phyloP scores from a whole-genome alignment of 2,888 invertebrate genomes.

The Drosophila paranaensis region DNA sequence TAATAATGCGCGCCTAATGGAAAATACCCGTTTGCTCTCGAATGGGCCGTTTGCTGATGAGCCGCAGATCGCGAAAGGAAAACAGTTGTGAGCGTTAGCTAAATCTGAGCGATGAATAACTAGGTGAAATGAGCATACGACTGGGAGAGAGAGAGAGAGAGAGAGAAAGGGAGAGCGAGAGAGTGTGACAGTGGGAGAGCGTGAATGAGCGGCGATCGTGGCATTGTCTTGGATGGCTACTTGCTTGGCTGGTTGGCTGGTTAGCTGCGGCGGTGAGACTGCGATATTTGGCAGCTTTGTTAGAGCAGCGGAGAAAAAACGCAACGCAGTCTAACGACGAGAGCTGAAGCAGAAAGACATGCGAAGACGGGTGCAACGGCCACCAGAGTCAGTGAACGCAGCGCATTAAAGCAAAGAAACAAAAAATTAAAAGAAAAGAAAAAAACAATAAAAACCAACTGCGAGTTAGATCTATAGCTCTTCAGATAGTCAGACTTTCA shows the following conservation, averaged over 20 bases:
- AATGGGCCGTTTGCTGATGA: not conserved
- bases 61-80: slow-evolving; percentile 35
- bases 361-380: slow-evolving; percentile 73
- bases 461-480: slow-evolving; percentile 9
- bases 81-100: slow-evolving; percentile 42
- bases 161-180: slow-evolving; percentile 9
- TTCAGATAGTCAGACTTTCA: not conserved
- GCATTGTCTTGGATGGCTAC: slow-evolving; percentile 28
- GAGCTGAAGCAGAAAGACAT: slow-evolving; percentile 77
- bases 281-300: slow-evolving; percentile 44
- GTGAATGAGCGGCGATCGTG: slow-evolving; percentile 23
- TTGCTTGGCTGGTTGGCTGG: slow-evolving; percentile 33
- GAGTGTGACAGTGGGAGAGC: slow-evolving; percentile 17
- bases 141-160: not conserved
- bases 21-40: slow-evolving; percentile 36
- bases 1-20: slow-evolving; percentile 70
- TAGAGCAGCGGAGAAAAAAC: slow-evolving; percentile 59
- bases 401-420: slow-evolving; percentile 22
- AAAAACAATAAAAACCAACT: slow-evolving; percentile 11
- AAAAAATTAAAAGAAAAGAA: slow-evolving; percentile 6
- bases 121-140: slow-evolving; percentile 44
- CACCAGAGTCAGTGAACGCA: slow-evolving; percentile 75
- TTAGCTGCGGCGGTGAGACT: slow-evolving; percentile 20
- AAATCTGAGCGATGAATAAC: slow-evolving; percentile 40
- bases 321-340: slow-evolving; percentile 71